A percentile compares a stretch with the other conserved stretches of the same genome.
Evolutionary conservation across 1,140 invertebrate species (phyloP).

Genomic region (Dreissena rostriformis): DNA sequence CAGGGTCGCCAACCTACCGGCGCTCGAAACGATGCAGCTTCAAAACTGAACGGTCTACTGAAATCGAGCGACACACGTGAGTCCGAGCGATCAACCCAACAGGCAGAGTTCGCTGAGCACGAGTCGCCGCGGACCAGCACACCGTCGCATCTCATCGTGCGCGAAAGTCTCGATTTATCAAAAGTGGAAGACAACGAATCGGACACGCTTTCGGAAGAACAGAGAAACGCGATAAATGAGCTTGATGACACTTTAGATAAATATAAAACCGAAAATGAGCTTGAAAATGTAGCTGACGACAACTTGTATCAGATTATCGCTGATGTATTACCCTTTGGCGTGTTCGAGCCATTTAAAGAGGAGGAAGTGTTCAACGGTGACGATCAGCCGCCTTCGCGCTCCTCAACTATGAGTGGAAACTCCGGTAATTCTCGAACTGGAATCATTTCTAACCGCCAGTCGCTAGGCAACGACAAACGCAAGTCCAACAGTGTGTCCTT

Average conservation of each 20-base stretch:
- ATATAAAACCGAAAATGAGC: neutral
- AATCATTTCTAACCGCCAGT: slow-evolving; percentile 24
- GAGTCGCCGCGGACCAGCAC: slow-evolving; percentile 4
- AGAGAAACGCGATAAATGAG: slow-evolving; percentile 23
- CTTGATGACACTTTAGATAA: slow-evolving; percentile 27
- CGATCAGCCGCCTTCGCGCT: slow-evolving; percentile 13
- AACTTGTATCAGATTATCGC: slow-evolving; percentile 9
- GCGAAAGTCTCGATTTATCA: neutral
- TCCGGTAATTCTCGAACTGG: slow-evolving; percentile 40
- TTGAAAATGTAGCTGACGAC: neutral
- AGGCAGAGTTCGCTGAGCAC: neutral
- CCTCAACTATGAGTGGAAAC: slow-evolving; percentile 21
- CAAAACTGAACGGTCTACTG: neutral
- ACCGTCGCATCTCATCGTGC: neutral
- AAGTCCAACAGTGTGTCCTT: slow-evolving; percentile 43
- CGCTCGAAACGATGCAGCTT: neutral
- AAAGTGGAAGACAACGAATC: neutral
- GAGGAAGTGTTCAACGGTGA: neutral
- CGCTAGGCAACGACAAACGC: neutral
- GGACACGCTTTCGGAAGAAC: slow-evolving; percentile 15
- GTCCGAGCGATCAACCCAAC: neutral
- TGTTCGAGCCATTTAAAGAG: slow-evolving; percentile 9
- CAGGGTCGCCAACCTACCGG: neutral
- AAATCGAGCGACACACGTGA: no score
- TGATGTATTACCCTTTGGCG: slow-evolving; percentile 34